These are phyloP conservation scores for Onychomys leucogaster DNA, from an alignment of 2,797 vertebrate species.

Conservation along the genomic window DNA sequence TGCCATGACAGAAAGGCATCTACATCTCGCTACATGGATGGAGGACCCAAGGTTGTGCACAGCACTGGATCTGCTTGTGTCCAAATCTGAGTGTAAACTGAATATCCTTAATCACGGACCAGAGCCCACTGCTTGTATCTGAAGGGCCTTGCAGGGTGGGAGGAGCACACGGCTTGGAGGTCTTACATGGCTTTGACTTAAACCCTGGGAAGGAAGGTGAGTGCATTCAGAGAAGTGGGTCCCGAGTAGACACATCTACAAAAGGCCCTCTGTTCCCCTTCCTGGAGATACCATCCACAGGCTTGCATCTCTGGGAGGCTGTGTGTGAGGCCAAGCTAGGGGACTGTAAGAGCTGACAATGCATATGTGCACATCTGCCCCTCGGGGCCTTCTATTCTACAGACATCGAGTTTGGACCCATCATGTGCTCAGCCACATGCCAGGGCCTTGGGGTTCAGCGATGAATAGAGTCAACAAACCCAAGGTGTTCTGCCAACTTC, in stretches of 20 bases:
- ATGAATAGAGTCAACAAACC: neutral
- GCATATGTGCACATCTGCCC: neutral
- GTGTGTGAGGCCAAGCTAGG: accelerated
- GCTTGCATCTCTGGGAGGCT: neutral
- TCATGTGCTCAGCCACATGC: neutral
- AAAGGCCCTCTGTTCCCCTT: neutral
- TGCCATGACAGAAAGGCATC: neutral
- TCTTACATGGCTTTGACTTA: too few relatives aligned
- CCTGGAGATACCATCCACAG: accelerated
- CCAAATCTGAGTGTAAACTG: neutral
- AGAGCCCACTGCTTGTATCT: neutral
- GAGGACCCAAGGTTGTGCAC: neutral
- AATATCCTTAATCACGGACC: too few relatives aligned
- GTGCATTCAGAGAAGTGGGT: accelerated
- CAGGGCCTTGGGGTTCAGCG: neutral
- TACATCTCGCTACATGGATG: neutral
- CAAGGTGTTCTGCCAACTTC: neutral
- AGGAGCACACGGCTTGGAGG: too few relatives aligned
- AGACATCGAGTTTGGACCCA: neutral
- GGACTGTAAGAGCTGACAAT: accelerated
- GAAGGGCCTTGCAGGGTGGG: neutral
- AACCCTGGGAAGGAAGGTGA: neutral
- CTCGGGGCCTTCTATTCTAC: neutral
- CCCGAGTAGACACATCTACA: accelerated
- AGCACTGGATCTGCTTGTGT: neutral